Percentiles rank a stretch among this genome's conserved stretches.
These are phyloP conservation scores for Pteria penguin DNA, from an alignment of 2,888 invertebrate genomes.

Conservation along the genomic window DNA sequence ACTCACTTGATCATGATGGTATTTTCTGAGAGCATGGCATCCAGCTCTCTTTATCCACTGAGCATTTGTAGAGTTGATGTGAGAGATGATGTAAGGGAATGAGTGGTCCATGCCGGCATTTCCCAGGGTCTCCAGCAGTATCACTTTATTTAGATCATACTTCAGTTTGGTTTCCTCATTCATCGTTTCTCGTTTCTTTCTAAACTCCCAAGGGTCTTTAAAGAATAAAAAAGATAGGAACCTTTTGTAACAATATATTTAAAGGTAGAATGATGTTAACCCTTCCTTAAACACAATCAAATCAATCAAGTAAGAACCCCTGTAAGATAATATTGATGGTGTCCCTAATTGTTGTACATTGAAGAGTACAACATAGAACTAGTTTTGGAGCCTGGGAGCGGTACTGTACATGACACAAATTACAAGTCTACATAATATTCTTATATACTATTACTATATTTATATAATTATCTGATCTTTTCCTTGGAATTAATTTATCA, in stretches of 20 bases:
- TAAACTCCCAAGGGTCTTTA: slow-evolving; percentile 59
- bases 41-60: slow-evolving; percentile 69
- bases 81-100: slow-evolving; percentile 65
- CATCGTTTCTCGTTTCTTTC: slow-evolving; percentile 53
- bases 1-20: slow-evolving; percentile 56
- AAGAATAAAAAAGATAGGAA: too few species aligned
- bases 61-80: slow-evolving; percentile 63
- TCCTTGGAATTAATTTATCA: too few species aligned
- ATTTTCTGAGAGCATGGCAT: slow-evolving; percentile 63
- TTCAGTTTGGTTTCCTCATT: slow-evolving; percentile 50
- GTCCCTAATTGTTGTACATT: too few species aligned
- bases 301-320: too few species aligned
- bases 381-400: too few species aligned
- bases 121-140: slow-evolving; percentile 63
- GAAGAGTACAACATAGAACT: too few species aligned
- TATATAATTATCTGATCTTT: too few species aligned
- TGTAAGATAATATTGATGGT: too few species aligned
- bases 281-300: not conserved
- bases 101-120: slow-evolving; percentile 61
- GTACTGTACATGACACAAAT: too few species aligned
- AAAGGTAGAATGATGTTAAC: not conserved
- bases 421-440: too few species aligned
- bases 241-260: not conserved
- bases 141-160: slow-evolving; percentile 55
- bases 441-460: too few species aligned